Evolutionary conservation across 1,140 invertebrate genomes (phyloP), one percentile per base, ranked within the genome.

Genomic region (Carcinoscorpius rotundicauda): DNA sequence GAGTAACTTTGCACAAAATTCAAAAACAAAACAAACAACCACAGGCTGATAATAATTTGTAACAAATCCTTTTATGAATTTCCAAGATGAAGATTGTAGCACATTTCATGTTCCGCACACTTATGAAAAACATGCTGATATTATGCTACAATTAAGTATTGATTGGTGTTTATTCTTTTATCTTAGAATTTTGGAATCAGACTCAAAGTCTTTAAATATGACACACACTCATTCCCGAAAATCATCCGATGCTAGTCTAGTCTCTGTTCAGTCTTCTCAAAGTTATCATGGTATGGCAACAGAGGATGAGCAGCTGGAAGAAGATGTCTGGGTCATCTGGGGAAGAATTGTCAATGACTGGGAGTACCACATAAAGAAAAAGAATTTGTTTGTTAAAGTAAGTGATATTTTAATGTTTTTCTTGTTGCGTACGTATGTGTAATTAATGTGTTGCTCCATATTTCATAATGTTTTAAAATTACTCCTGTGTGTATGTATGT

Each of bases 271-370:
- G 53, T 94, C 91, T 69, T 88, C 88, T 84, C 6, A 6, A n/a
- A 55, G 53, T 55, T n/a, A 55, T 8, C 70, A 69, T 58, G 75
- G 73, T 61, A 69, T 64, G 51, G 78, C 80, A 58, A 79, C 82
- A 69, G 68, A 69, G 6, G 84, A 84, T 70, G 72, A 74, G 6
- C 6, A 55, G 6, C 89, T 91, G 71, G 91, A 95, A 76, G 91
- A 96, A 76, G 91, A 96, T 74, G 79, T 88, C 6, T 97, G 93
- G 92, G 85, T 85, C 53, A 78, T 87, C 4, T 98, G 95, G 95
- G 92, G 93, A 5, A 82, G 87, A 57, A 85, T 97, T 53, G 87
- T 96, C 63, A 90, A 86, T 73, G 93, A 97, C 77, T 97, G 93
- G 93, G 91, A 96, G 59, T 86, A 82, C 60, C 86, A 87, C 70